These are phyloP conservation scores for Tillus elongatus DNA, from an alignment of 2,888 invertebrate species.

Conservation along the genomic window DNA sequence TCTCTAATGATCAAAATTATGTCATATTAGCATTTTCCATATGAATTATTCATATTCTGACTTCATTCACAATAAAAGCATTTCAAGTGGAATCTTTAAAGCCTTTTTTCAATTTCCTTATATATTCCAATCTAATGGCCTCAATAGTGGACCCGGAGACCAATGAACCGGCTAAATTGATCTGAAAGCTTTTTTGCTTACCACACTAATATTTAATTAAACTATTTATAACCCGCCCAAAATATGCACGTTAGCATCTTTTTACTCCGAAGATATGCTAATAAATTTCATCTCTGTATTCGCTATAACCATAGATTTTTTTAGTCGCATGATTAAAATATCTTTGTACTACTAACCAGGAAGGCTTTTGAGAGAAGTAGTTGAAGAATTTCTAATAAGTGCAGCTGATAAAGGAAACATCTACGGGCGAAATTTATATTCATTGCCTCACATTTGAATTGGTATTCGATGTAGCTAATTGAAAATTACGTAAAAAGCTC, in stretches of 20 bases:
- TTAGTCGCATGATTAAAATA: constrained; percentile 2
- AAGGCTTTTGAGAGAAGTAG: not conserved
- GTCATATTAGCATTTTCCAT: no score
- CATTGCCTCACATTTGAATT: constrained; percentile 25
- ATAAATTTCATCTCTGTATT: no score
- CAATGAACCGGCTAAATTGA: not conserved
- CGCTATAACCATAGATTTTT: no score
- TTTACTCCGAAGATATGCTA: no score
- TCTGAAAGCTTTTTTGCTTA: not conserved
- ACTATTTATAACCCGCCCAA: no score
- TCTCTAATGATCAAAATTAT: no score
- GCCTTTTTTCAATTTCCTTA: no score
- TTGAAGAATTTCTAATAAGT: not conserved
- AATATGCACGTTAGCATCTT: no score
- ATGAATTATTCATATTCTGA: no score
- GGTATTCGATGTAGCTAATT: constrained; percentile 24
- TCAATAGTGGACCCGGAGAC: not conserved
- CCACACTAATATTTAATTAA: not conserved
- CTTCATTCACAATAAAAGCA: no score
- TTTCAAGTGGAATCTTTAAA: no score
- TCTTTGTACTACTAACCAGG: constrained; percentile 2
- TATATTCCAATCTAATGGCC: constrained; percentile 3
- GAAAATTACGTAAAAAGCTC: constrained; percentile 29
- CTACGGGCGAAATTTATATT: constrained; percentile 25
- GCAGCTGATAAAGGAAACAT: constrained; percentile 15